phyloP scores from a whole-genome alignment of 2,113 vertebrate species.

The Hydrolagus affinis region DNA sequence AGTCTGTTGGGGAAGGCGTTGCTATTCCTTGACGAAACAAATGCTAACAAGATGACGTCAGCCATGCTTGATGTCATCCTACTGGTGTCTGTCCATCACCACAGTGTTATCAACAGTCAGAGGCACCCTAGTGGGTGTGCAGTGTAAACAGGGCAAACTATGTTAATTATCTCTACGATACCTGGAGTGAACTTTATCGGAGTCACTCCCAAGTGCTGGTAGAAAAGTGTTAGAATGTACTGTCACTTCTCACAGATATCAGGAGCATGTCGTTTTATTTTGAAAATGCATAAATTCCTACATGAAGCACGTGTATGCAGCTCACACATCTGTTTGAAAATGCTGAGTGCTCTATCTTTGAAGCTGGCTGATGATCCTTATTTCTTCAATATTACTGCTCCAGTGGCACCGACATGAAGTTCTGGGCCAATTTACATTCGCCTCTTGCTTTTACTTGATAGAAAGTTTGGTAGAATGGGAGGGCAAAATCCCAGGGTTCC shows the following conservation, averaged over 20 bases:
- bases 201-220: constrained; percentile 24
- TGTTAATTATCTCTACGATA: constrained; percentile 30
- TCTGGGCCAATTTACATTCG: no score
- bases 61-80: constrained; percentile 27
- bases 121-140: constrained; percentile 21
- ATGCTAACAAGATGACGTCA: constrained; percentile 23
- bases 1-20: not conserved
- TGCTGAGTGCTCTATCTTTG: no score
- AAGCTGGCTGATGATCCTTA: no score
- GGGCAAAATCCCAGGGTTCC: no score
- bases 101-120: constrained; percentile 24
- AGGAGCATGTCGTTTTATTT: not conserved
- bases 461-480: no score
- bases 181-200: constrained; percentile 28
- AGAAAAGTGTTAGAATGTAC: constrained; percentile 24
- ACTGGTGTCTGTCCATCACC: constrained; percentile 29
- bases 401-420: no score
- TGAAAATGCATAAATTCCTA: no score
- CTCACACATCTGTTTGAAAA: no score
- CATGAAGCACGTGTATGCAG: no score
- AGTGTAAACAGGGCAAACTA: constrained; percentile 29
- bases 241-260: constrained; percentile 20
- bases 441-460: no score
- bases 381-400: no score
- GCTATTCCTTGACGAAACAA: constrained; percentile 13